These are phyloP conservation scores for Mesorhabditis belari DNA, from an alignment of 2,888 invertebrate species.

Conservation along the genomic window DNA sequence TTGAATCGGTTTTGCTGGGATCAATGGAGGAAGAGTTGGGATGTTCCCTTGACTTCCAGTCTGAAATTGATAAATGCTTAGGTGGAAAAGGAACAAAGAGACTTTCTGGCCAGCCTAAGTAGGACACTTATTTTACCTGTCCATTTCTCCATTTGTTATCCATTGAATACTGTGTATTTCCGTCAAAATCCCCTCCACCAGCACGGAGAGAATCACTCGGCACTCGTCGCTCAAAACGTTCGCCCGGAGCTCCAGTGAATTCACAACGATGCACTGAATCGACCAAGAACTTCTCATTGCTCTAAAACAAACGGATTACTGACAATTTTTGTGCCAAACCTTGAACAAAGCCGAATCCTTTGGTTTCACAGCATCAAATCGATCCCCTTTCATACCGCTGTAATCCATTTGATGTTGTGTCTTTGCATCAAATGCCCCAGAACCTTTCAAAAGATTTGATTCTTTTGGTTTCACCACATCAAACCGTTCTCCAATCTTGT, in stretches of 20 bases:
- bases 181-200: not conserved
- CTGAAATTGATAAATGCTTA: not conserved
- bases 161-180: not conserved
- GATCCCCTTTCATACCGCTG: constrained; percentile 6
- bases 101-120: not conserved
- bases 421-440: constrained; percentile 8
- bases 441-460: no score
- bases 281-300: constrained; percentile 3
- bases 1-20: not conserved
- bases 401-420: constrained; percentile 15
- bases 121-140: no score
- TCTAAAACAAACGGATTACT: constrained; percentile 4
- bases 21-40: not conserved
- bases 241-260: not conserved
- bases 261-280: constrained; percentile 1
- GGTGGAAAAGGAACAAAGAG: no score
- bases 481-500: no score
- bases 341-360: constrained; percentile 10
- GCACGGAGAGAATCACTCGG: not conserved
- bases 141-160: not conserved
- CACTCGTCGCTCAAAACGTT: not conserved
- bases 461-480: no score
- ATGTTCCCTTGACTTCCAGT: not conserved
- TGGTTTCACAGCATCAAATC: constrained; percentile 9
- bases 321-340: not conserved